phyloP scores from a whole-genome alignment of 35 echinoderm and acorn worm genomes.

The Ptychodera flava region DNA sequence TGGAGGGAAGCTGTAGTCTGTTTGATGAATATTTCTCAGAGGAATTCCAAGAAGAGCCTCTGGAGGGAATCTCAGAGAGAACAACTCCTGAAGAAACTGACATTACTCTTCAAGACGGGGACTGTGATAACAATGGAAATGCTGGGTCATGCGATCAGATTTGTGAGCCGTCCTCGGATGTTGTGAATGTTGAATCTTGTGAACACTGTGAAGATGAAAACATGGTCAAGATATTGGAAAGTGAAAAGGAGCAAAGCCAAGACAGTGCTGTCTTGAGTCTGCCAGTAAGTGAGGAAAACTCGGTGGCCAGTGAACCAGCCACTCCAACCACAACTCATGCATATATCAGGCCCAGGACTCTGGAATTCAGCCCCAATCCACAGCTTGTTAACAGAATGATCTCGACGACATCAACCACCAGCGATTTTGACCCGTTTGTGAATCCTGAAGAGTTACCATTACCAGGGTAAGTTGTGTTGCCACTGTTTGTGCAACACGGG shows the following conservation, averaged over 20 bases:
- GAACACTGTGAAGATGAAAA: not conserved
- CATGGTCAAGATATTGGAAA: not conserved
- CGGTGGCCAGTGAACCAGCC: not conserved
- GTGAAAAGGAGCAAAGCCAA: not conserved
- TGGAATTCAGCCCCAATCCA: not conserved
- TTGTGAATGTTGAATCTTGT: not conserved
- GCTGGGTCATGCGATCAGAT: too few species aligned
- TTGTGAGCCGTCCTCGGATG: not conserved
- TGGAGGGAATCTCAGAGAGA: not conserved
- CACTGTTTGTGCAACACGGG: too few species aligned
- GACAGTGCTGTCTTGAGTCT: not conserved
- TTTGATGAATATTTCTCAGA: not conserved
- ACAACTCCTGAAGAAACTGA: not conserved
- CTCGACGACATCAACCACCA: not conserved
- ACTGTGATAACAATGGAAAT: not conserved
- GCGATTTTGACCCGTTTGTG: not conserved
- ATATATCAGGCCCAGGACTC: not conserved
- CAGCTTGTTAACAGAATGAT: not conserved
- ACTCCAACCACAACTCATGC: not conserved
- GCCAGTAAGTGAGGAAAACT: not conserved
- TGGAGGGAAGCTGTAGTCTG: not conserved
- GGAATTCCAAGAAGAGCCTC: not conserved
- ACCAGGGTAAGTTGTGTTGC: constrained; percentile 78
- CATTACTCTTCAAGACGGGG: not conserved
- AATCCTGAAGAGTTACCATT: constrained; percentile 53